Base-by-base conservation (phyloP, 2,113 vertebrate genomes). In the Galemys pyrenaicus region DNA sequence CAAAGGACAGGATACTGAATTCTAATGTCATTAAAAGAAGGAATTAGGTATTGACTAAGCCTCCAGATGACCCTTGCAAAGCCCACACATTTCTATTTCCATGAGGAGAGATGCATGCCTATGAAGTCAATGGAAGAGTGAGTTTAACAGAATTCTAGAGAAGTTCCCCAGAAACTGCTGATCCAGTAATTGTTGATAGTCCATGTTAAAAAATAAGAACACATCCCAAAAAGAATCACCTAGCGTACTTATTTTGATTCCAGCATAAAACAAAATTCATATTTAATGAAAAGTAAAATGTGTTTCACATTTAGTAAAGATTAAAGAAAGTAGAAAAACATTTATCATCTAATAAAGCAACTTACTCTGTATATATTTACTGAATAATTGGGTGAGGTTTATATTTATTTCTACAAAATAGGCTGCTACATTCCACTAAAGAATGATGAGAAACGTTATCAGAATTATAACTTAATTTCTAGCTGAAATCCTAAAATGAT, bases 321-420 rank as follows among this genome's bases (percentile, higher is more conserved):
- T 26, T 44, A 58, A 12, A 54, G 83, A 82, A 26, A 89, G 6
- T 46, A 81, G 26, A 39, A 89, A 94, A 67, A 70, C 49, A 46
- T 6, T 74, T 24, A 39, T 67, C 41, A 39, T 49, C 51, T 44
- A 56, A 54, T 8, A 92, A 92, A 82, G 22, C 1, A 54, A 17
- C 0, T 51, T 19, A n/a, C 10, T 80, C 26, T 37, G 24, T 67
- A 92, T 91, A 44, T 90, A 77, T 80, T 79, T 67, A 62, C n/a
- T 89, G 30, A 94, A 87, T 70, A 71, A 95, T 84, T 32, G 35
- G 94, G 64, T 70, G 19, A 87, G 30, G 35, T 30, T 60, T 77
- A 75, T 16, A 41, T 56, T 94, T 75, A 35, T 10, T 56, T 82
- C n/a, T 65, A n/a, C n/a, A 94, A 91, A 85, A 37, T 30, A 93